Evolutionary conservation across 2,888 invertebrate genomes (phyloP), one percentile per base, ranked within the genome.

Genomic region (Cordilura impudica): DNA sequence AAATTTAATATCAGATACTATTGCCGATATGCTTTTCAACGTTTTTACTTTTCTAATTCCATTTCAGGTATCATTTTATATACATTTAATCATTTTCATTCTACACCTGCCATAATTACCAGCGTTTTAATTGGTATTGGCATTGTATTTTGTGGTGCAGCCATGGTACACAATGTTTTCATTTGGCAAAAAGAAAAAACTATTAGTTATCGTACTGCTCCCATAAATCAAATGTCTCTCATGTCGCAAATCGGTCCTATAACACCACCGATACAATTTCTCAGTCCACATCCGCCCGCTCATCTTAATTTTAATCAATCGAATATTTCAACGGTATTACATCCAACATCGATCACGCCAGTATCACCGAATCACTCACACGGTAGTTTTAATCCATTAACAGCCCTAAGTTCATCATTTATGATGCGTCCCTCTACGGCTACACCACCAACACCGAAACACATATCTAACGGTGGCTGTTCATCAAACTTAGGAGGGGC

Each of bases 121-220:
- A 96, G 96, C 83, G 94, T 96, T 1, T 94, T 97, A 86, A 95
- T 97, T 81, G 96, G 97, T n/a, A 92, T 96, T 16, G 97, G 97
- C 1, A 96, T 97, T 78, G 93, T 97, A 47, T 97, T 97, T 90
- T 97, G 97, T 88, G 96, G 97, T 83, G 95, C 96, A 85, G 96
- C 97, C 19, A 96, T 97, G 94, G 96, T 97, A 16, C 97, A 98
- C 91, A 97, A 97, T 90, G 96, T 96, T 12, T 97, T 97, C 90
- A 94, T 97, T 58, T 98, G 97, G 97, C 96, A 97, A 90, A 94
- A 94, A 88, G 96, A 96, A 89, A 96, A 96, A 90, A 96, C 96
- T 0, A 95, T 94, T 84, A 93, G 95, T 65, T 95, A 95, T 29
- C 87, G 92, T 7, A 91, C 91, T 77, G 78, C 80, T 31, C 67